Evolutionary conservation across 2,797 vertebrate genomes (phyloP).

Genomic region (Lepus oiostolus): DNA sequence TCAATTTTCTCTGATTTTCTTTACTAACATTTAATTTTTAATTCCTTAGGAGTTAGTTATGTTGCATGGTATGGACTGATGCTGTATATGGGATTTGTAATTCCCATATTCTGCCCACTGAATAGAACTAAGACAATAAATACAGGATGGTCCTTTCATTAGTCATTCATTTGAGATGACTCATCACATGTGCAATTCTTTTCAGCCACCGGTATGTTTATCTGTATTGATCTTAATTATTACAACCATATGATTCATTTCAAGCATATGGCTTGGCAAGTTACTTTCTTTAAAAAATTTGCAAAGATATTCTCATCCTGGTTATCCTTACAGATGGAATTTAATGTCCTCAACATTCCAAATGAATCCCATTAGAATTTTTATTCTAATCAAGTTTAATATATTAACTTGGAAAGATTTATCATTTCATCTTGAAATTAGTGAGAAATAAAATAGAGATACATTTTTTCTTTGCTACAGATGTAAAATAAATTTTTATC

Average conservation of each 20-base stretch:
- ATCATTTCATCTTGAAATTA: constrained; percentile 18
- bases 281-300: constrained; percentile 21
- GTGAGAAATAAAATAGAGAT: not conserved
- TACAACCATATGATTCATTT: not conserved
- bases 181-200: not conserved
- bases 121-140: not conserved
- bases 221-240: constrained; percentile 18
- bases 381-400: constrained; percentile 30
- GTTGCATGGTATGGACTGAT: not conserved
- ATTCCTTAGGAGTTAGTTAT: not conserved
- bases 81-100: accelerated
- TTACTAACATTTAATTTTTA: not conserved
- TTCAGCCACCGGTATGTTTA: not conserved
- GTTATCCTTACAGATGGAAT: not conserved
- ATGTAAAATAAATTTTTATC: constrained; percentile 5
- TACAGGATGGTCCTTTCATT: not conserved
- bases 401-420: constrained; percentile 15
- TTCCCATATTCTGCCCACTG: not conserved
- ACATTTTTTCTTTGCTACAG: not conserved
- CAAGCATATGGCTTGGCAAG: not conserved
- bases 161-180: not conserved
- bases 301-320: not conserved
- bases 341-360: constrained; percentile 38
- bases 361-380: not conserved
- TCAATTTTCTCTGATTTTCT: not conserved